Percentiles rank a stretch among this genome's conserved stretches.
Evolutionary conservation across 2,888 invertebrate species (phyloP).

Genomic region (Ornithoptera priamus): DNA sequence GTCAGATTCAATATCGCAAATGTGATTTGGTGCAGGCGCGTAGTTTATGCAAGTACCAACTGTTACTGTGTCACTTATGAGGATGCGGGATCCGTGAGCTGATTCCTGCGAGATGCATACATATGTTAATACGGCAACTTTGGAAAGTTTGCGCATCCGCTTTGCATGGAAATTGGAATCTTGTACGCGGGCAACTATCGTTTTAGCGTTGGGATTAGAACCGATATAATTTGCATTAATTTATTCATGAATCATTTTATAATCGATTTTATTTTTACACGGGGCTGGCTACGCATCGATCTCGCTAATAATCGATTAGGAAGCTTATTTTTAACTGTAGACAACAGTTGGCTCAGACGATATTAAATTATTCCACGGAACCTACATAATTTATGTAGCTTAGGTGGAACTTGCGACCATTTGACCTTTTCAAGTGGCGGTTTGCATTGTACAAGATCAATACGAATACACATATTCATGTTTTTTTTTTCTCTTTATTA

Average conservation of each 20-base stretch:
- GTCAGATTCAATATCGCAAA: constrained; percentile 25
- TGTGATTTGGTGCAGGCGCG: constrained; percentile 35
- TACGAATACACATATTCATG: too few relatives aligned
- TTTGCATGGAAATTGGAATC: constrained; percentile 38
- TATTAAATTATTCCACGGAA: too few relatives aligned
- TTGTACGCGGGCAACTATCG: constrained; percentile 32
- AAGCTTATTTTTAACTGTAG: too few relatives aligned
- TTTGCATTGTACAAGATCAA: too few relatives aligned
- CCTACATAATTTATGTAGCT: too few relatives aligned
- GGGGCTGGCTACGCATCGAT: too few relatives aligned
- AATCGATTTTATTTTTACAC: background rate
- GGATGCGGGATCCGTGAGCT: constrained; percentile 31
- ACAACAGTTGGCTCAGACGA: too few relatives aligned
- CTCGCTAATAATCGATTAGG: too few relatives aligned
- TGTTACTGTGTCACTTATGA: constrained; percentile 42
- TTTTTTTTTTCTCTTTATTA: too few relatives aligned
- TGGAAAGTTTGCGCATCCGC: constrained; percentile 35
- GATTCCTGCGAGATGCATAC: constrained; percentile 35
- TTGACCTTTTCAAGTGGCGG: too few relatives aligned
- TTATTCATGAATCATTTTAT: background rate
- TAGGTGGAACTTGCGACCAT: too few relatives aligned
- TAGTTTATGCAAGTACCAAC: constrained; percentile 49
- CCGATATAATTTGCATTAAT: background rate
- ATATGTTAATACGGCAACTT: constrained; percentile 36
- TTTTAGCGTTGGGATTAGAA: constrained; percentile 14